Conservation (phyloP, 2,113 vertebrate species). For the Sinocyclocheilus maitianheensis region DNA sequence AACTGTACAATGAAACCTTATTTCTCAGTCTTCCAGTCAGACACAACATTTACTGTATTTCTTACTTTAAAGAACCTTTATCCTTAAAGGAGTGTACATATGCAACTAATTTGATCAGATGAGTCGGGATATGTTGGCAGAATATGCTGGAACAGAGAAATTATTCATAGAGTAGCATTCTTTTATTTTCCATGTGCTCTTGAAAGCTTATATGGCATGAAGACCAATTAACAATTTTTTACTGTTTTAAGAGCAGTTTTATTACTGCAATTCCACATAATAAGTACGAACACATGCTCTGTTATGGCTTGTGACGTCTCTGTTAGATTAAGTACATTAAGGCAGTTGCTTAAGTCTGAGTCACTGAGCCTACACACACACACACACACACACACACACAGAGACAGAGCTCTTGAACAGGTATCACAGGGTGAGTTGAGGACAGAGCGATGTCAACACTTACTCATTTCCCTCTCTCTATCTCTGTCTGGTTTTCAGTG, state of each 20-base stretch:
- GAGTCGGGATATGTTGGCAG: neutral
- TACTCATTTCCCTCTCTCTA: constrained; percentile 1
- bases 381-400: neutral
- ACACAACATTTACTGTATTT: neutral
- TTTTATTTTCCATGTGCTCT: neutral
- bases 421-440: neutral
- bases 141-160: neutral
- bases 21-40: neutral
- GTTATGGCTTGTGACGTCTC: neutral
- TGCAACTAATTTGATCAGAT: neutral
- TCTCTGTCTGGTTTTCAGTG: neutral
- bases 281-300: neutral
- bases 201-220: neutral
- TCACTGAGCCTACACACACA: neutral
- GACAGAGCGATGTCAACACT: neutral
- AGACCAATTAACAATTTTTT: neutral
- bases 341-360: constrained; percentile 6
- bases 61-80: neutral
- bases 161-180: neutral
- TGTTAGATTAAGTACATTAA: neutral
- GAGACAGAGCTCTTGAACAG: neutral
- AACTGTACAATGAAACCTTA: neutral
- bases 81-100: neutral
- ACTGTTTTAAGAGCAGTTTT: neutral
- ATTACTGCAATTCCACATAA: neutral